Base-by-base conservation (phyloP, 2,888 invertebrate genomes). In the Cheiracanthium punctorium region DNA sequence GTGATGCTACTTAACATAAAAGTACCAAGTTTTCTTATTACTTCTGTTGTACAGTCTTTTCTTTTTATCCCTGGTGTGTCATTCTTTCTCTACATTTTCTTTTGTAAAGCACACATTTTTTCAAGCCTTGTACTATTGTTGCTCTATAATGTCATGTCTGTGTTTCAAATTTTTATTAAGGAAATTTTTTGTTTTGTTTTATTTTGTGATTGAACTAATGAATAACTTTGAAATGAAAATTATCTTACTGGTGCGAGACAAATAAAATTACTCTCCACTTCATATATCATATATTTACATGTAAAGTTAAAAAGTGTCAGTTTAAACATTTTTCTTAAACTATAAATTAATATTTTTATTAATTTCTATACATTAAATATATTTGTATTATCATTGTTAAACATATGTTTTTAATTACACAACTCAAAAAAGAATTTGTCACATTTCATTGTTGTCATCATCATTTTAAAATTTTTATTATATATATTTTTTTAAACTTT, bases 41-140 rank as follows among this genome's bases (percentile, higher is more conserved):
- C 28, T 80, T 75, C 85, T 70, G 70, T 80, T 86, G 75, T 80
- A 75, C 80, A 75, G 58, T 80, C 80, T 86, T 80, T 86, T 71
- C 74, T 80, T 75, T 70, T 74, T 75, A 64, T 71, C 85, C 85
- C 79, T 75, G 85, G 71, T 86, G 85, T 86, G 65, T 80, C 70
- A 64, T 80, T 73, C 75, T 65, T 84, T 86, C 84, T 82, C 82
- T 82, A 71, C 82, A 65, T 71, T 81, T 71, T 76, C 82, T 85
- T 79, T 43, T 85, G 82, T 76, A 58, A 48, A 58, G 58, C 58
- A 24, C 58, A 73, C 84, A 82, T 74, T 79, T 71, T 80, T 85
- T 80, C 58, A 80, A 80, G 79, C 79, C 74, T 85, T 79, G 71
- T 80, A 74, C 74, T 74, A 29, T 29, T 75, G 48, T 73, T 30